Percentiles rank a stretch among this genome's conserved stretches.
These are phyloP conservation scores for Aplysina aerophoba DNA, from an alignment of 37 sponge, comb jelly and placozoan genomes.

Conservation along the genomic window DNA sequence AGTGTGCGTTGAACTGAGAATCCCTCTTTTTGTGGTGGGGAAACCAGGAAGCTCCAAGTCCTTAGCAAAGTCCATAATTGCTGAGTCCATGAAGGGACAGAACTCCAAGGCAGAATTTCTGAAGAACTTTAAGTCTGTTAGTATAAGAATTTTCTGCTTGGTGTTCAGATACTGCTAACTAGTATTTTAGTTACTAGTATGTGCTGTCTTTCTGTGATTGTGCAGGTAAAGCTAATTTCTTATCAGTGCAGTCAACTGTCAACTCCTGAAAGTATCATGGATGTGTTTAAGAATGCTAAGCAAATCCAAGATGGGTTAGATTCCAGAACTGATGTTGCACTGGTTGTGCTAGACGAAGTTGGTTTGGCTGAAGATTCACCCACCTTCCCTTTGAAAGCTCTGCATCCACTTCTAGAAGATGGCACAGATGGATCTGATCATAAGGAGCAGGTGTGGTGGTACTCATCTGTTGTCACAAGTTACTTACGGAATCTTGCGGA, in stretches of 20 bases:
- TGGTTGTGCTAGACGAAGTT: constrained; percentile 94
- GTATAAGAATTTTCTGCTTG: background rate
- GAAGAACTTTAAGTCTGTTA: constrained; percentile 52
- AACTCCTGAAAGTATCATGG: constrained; percentile 84
- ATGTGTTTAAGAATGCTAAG: constrained; percentile 64
- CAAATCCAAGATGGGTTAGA: constrained; percentile 62
- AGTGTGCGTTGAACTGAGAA: constrained; percentile 93
- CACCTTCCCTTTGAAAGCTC: constrained; percentile 83
- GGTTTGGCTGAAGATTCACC: constrained; percentile 95
- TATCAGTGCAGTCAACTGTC: constrained; percentile 93
- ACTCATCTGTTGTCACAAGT: too few species aligned
- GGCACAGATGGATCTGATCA: constrained; percentile 75
- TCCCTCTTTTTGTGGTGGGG: constrained; percentile 97
- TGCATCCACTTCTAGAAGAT: constrained; percentile 91
- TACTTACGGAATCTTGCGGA: too few species aligned
- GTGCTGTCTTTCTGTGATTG: background rate
- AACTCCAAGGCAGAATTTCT: constrained; percentile 61
- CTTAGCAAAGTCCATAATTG: constrained; percentile 86
- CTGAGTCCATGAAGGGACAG: constrained; percentile 83
- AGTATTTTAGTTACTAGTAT: background rate
- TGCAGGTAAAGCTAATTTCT: constrained; percentile 78
- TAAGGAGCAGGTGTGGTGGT: background rate
- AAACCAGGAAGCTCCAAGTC: constrained; percentile 99
- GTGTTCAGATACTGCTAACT: too few species aligned
- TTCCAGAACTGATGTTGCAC: constrained; percentile 53